phyloP scores from a whole-genome alignment of 2,888 invertebrate species.

The Orthosia gothica region DNA sequence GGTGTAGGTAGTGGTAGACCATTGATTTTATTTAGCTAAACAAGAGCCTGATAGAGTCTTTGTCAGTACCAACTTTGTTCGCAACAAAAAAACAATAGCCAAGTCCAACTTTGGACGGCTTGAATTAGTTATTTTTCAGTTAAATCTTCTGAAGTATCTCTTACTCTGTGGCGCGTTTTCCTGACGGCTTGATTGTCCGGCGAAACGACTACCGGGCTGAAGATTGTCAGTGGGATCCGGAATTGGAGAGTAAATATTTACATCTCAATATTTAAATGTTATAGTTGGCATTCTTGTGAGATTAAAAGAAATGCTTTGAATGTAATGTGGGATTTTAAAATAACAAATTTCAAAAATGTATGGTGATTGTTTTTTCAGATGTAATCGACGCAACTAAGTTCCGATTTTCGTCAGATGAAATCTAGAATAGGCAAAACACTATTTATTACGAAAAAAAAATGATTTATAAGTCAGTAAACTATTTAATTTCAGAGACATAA shows the following conservation, averaged over 20 bases:
- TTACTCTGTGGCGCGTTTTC: slow-evolving; percentile 9
- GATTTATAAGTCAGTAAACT: no score
- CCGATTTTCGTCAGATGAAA: background rate
- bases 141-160: slow-evolving; percentile 13
- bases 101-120: no score
- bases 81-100: no score
- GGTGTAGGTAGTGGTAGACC: no score
- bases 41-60: no score
- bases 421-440: no score
- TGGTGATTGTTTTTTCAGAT: background rate
- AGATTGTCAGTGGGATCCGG: slow-evolving; percentile 54
- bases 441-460: no score
- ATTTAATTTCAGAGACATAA: no score
- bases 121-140: no score
- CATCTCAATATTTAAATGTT: slow-evolving; percentile 33
- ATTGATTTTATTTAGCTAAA: no score
- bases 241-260: slow-evolving; percentile 52
- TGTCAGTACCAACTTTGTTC: no score
- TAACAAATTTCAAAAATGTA: background rate
- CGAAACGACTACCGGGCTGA: slow-evolving; percentile 48
- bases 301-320: slow-evolving; percentile 20
- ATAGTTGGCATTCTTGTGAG: slow-evolving; percentile 24
- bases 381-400: background rate
- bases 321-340: background rate
- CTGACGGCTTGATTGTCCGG: slow-evolving; percentile 59